Evolutionary conservation across 37 sponge, comb jelly and placozoan species (phyloP).

Genomic region (Halichondria panicea): DNA sequence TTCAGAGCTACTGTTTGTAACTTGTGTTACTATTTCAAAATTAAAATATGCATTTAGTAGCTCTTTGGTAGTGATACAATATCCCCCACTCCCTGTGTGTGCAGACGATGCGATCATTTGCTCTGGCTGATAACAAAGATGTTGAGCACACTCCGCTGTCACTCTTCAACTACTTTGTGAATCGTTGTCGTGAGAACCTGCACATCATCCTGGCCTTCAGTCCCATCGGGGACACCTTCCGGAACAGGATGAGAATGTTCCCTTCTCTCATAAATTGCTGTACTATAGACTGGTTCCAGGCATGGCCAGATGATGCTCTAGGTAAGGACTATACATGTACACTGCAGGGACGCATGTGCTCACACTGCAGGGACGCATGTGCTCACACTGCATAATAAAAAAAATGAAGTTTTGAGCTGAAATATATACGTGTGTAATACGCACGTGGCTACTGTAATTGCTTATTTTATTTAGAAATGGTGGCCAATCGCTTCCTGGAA

Average conservation of each 20-base stretch:
- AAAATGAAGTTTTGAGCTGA: no score
- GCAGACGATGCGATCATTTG: slow-evolving; percentile 91
- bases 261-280: slow-evolving; percentile 99
- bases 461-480: slow-evolving; percentile 60
- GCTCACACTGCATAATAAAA: not conserved
- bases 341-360: no score
- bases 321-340: slow-evolving; percentile 7
- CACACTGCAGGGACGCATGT: no score
- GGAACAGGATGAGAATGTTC: slow-evolving; percentile 92
- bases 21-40: not conserved
- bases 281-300: slow-evolving; percentile 99
- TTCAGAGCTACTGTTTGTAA: not conserved
- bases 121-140: slow-evolving; percentile 90
- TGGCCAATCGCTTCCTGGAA: slow-evolving; percentile 97
- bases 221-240: slow-evolving; percentile 98
- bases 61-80: not conserved
- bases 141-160: slow-evolving; percentile 95
- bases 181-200: slow-evolving; percentile 95
- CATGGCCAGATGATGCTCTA: slow-evolving; percentile 96
- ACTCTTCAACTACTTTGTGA: slow-evolving; percentile 93
- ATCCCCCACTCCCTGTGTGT: not conserved
- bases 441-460: not conserved
- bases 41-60: not conserved
- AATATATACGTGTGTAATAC: not conserved
- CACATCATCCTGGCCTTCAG: slow-evolving; percentile 97